phyloP scores from a whole-genome alignment of 2,888 invertebrate species.

The Calameuta idolon region DNA sequence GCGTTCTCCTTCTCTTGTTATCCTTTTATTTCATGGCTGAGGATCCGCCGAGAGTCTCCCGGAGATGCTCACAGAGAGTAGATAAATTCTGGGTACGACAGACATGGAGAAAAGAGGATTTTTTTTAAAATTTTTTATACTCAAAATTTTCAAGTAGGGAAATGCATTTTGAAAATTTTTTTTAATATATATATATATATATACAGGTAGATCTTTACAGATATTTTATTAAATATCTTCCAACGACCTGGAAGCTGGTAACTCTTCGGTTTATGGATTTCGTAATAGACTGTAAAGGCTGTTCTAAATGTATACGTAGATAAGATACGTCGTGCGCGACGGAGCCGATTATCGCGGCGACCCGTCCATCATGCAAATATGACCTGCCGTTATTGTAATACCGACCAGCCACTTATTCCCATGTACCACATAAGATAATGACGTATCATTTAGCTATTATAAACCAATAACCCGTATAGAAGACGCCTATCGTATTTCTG shows the following conservation, averaged over 20 bases:
- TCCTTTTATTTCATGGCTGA: too few species aligned
- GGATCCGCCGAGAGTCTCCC: not conserved
- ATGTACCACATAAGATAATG: conserved; percentile 52
- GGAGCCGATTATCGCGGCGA: conserved; percentile 2
- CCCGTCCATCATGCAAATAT: conserved; percentile 25
- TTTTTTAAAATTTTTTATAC: not conserved
- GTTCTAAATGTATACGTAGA: not conserved
- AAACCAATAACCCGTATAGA: conserved; percentile 35
- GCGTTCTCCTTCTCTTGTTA: not conserved
- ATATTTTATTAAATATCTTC: not conserved
- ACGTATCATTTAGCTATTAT: conserved; percentile 33
- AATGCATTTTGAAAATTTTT: not conserved
- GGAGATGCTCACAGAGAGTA: not conserved
- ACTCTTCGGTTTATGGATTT: not conserved
- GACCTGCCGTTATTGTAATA: conserved; percentile 7
- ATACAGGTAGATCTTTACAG: not conserved
- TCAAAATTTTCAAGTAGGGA: not conserved
- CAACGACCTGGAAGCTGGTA: not conserved
- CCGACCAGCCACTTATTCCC: conserved; percentile 39
- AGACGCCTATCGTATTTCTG: conserved; percentile 1
- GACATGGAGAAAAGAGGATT: too few species aligned
- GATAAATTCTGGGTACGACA: too few species aligned
- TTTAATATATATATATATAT: too few species aligned
- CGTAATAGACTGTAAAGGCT: not conserved
- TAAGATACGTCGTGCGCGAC: conserved; percentile 1